Conservation (phyloP, 2,888 invertebrate species). For the Atrina japonica region DNA sequence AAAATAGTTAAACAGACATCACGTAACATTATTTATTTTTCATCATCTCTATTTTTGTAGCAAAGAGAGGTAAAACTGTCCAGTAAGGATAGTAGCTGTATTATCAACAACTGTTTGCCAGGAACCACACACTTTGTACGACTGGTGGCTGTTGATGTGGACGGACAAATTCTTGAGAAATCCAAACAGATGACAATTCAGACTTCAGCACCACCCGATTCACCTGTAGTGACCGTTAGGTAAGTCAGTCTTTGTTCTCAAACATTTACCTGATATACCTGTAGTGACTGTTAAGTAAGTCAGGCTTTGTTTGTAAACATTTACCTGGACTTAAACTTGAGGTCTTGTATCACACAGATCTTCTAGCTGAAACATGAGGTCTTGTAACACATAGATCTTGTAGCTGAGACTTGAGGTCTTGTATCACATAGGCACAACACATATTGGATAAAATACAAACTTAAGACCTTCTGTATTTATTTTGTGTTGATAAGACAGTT, state of each 20-base stretch:
- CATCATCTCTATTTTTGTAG: slow-evolving; percentile 67
- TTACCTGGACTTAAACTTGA: no score
- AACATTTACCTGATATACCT: neutral
- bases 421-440: no score
- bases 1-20: no score
- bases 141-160: slow-evolving; percentile 69
- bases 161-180: slow-evolving; percentile 75
- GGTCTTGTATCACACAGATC: no score
- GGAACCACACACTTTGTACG: slow-evolving; percentile 79
- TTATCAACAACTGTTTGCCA: slow-evolving; percentile 79
- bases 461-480: no score
- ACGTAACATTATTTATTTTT: no score
- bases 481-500: no score
- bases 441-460: no score
- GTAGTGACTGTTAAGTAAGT: neutral
- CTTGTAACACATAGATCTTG: no score
- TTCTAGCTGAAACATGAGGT: no score
- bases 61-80: slow-evolving; percentile 77
- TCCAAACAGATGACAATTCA: slow-evolving; percentile 78
- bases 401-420: no score
- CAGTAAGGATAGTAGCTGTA: slow-evolving; percentile 76
- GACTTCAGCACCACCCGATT: slow-evolving; percentile 79
- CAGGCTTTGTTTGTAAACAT: no score
- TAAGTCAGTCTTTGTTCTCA: slow-evolving; percentile 43
- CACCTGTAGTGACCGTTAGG: slow-evolving; percentile 78